Evolutionary conservation across 2,113 vertebrate species (phyloP).

Genomic region (Pipra filicauda): DNA sequence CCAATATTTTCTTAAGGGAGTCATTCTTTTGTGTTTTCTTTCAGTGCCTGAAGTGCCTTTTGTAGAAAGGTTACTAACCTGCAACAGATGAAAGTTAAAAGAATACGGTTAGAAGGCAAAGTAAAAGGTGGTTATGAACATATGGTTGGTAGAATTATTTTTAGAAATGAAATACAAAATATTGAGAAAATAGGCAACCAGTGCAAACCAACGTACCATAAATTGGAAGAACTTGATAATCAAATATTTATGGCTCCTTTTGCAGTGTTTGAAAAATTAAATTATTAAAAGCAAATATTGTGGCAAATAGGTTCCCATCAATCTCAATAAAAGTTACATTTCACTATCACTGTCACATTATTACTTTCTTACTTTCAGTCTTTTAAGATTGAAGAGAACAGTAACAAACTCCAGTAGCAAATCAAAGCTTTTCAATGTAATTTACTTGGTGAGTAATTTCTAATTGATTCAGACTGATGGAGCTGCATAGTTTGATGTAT

Average conservation of each 20-base stretch:
- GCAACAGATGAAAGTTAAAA: slow-evolving; percentile 38
- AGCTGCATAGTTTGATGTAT: slow-evolving; percentile 72
- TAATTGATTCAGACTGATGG: slow-evolving; percentile 84
- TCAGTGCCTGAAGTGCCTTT: not conserved
- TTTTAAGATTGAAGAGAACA: slow-evolving; percentile 72
- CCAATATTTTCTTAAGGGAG: slow-evolving; percentile 42
- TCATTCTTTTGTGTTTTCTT: slow-evolving; percentile 11
- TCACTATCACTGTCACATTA: slow-evolving; percentile 73
- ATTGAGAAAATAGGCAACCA: slow-evolving; percentile 26
- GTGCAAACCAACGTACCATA: slow-evolving; percentile 50
- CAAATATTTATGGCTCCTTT: slow-evolving; percentile 77
- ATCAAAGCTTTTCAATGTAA: slow-evolving; percentile 74
- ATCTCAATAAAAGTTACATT: slow-evolving; percentile 81
- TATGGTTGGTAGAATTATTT: slow-evolving; percentile 21
- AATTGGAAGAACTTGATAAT: slow-evolving; percentile 66
- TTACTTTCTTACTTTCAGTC: slow-evolving; percentile 72
- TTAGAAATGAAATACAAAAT: slow-evolving; percentile 11
- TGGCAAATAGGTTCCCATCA: slow-evolving; percentile 78
- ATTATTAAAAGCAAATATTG: slow-evolving; percentile 86
- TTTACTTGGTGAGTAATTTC: slow-evolving; percentile 83
- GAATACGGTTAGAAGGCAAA: slow-evolving; percentile 22
- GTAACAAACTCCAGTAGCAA: slow-evolving; percentile 72
- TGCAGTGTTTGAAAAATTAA: slow-evolving; percentile 77
- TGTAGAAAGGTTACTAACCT: slow-evolving; percentile 9
- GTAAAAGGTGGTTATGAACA: not conserved